Evolutionary conservation across 2,888 invertebrate species (phyloP), one percentile per base, ranked within the genome.

Genomic region (Brachylomia viminalis): DNA sequence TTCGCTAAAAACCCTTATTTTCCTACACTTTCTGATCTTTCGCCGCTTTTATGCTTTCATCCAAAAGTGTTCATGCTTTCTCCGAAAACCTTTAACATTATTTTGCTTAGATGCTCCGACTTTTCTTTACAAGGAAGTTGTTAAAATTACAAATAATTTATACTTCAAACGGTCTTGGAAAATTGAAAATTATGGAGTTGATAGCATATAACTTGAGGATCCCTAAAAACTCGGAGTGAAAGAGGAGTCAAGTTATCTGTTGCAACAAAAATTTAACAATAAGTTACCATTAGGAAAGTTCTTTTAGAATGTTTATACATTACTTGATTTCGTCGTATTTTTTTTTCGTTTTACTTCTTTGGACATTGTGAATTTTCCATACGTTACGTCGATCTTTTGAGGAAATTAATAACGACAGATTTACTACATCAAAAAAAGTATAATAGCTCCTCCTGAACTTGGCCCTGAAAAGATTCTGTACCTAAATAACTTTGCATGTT

Each of bases 161-260:
- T 85, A 85, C 85, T 77, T 85, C 84, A 85, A 85, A 85, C 85
- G 77, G 54, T 77, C 73, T 75, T 38, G 58, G 69, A 79, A 85
- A 83, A 85, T 85, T 85, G 85, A 85, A 85, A 85, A 80, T 85
- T 85, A 85, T 85, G 78, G 76, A 77, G 76, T 73, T 85, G 78
- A 83, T 85, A 75, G 78, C 83, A 83, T 72, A 85, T 72, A 82
- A 85, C 83, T 85, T 79, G 73, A 76, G 45, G 58, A 78, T 69
- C 54, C 70, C 61, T 49, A 81, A 77, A 64, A 82, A 79, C 62
- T 84, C 75, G 77, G 77, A 45, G 61, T 62, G 64, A 73, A 85
- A 69, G 65, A 77, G 61, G 45, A 77, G 73, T 58, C 69, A 72
- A 71, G 58, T 79, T 70, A 61, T 71, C 75, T 42, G 70, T 27